Evolutionary conservation across 2,888 invertebrate species (phyloP), one percentile per base, ranked within the genome.

Genomic region (Chymomyza caudatula): DNA sequence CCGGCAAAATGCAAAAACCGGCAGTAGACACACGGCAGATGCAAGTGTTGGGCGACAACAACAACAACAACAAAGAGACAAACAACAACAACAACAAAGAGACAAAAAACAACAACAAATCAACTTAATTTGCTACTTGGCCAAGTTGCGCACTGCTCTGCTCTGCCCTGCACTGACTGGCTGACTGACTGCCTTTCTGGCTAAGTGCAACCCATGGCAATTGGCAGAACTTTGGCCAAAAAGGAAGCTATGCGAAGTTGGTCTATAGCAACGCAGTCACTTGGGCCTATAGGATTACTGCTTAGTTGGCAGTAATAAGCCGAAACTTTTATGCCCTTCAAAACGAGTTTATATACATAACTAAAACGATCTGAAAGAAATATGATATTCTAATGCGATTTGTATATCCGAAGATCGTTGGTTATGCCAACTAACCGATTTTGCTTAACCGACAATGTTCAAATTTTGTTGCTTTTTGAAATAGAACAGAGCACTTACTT

Each of bases 101-200:
- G 19, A 42, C 11, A 19, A 8, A 43, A 53, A 49, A 49, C 42
- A 52, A 43, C 22, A 52, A 52, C 63, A 66, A 54, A 59, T 66
- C 66, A 65, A 73, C 61, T 70, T 73, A 77, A 82, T 82, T 82
- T 71, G 63, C 74, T 60, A 53, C 25, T 51, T 20, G 29, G 29
- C 29, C 29, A 37, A 37, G 29, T 37, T 11, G 29, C 11, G 29
- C 29, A 37, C 29, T 37, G 29, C 29, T 11, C 29, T 11, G 11
- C 29, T 11, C 29, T 37, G 29, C n/a, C n/a, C n/a, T n/a, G n/a
- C n/a, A 37, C 8, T 37, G 29, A 37, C 8, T 37, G 29, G 11
- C 29, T 37, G 11, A 3, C 11, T 37, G 11, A 11, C 11, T 37
- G 29, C 8, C 29, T 37, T 37, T 37, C 29, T 37, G 29, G 29